Evolutionary conservation across 2,113 vertebrate genomes (phyloP).

Genomic region (Spheniscus mendiculus): DNA sequence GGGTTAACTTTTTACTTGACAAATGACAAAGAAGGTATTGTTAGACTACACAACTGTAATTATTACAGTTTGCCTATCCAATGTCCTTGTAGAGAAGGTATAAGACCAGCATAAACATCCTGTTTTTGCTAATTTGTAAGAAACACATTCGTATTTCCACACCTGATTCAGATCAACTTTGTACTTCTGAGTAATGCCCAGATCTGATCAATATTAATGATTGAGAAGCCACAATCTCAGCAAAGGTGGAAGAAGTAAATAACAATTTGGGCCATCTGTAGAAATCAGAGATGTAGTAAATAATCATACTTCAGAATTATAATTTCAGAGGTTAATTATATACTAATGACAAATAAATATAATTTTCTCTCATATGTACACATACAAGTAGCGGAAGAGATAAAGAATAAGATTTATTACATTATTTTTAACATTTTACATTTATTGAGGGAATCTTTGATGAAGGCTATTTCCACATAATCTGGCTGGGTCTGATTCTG

Average conservation of each 20-base stretch:
- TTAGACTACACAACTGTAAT: background rate
- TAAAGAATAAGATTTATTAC: background rate
- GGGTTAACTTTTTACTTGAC: background rate
- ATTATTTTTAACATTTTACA: background rate
- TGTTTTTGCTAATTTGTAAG: background rate
- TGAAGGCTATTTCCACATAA: background rate
- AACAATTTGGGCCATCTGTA: background rate
- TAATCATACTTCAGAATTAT: background rate
- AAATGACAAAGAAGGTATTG: background rate
- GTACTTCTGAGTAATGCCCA: background rate
- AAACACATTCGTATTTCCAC: background rate
- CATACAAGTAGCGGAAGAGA: background rate
- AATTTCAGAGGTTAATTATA: background rate
- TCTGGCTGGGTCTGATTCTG: background rate
- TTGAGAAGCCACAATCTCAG: background rate
- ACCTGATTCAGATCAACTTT: background rate
- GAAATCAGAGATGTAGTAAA: background rate
- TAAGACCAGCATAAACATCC: background rate
- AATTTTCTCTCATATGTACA: background rate
- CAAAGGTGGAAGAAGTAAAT: background rate
- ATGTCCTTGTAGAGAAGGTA: background rate
- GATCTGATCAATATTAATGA: background rate
- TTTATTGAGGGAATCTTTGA: background rate
- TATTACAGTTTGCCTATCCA: background rate
- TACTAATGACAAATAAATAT: background rate